Evolutionary conservation across 2,113 vertebrate species (phyloP).

Genomic region (Piprites chloris): DNA sequence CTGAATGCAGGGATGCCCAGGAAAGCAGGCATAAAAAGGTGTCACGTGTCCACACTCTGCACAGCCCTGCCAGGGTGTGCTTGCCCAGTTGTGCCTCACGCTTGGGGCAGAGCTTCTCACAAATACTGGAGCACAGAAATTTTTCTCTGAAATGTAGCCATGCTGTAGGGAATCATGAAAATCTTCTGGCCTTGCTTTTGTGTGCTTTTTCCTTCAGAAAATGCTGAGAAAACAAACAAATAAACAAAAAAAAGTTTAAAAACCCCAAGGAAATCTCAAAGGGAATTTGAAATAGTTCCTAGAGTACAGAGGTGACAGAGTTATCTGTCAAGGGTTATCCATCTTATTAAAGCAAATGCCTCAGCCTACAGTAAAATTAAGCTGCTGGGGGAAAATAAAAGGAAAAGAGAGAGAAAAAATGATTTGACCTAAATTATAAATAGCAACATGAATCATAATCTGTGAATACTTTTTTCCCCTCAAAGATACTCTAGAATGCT

Average conservation of each 20-base stretch:
- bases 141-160: background rate
- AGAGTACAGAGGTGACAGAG: background rate
- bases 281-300: background rate
- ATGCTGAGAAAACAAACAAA: background rate
- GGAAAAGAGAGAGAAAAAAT: background rate
- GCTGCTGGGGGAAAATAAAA: background rate
- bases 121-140: background rate
- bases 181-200: background rate
- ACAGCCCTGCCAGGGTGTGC: accelerated
- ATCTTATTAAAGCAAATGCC: background rate
- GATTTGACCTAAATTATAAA: background rate
- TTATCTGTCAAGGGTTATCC: background rate
- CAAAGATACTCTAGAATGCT: background rate
- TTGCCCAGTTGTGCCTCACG: accelerated
- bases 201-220: background rate
- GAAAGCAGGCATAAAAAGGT: background rate
- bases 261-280: background rate
- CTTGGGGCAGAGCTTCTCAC: accelerated
- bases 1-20: accelerated
- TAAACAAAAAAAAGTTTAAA: background rate
- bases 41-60: accelerated
- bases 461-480: background rate
- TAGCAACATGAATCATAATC: background rate
- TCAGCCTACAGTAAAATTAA: background rate
- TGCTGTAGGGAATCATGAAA: background rate